Conservation (phyloP, 2,113 vertebrate species). For the Seriola rivoliana region DNA sequence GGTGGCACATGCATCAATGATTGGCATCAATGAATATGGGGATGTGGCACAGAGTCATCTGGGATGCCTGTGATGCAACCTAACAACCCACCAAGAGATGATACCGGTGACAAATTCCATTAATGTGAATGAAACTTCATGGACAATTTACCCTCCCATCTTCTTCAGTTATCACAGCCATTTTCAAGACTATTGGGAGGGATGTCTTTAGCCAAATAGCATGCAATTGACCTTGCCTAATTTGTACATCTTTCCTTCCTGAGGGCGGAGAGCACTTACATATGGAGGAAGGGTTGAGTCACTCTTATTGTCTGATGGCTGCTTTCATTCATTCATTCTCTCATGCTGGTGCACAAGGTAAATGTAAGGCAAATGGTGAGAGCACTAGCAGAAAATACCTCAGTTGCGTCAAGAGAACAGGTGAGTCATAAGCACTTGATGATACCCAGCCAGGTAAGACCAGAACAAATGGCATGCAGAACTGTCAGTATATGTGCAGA, state of each 20-base stretch:
- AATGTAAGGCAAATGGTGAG: background rate
- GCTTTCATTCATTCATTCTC: slow-evolving; percentile 17
- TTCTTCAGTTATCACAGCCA: slow-evolving; percentile 14
- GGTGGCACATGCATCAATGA: slow-evolving; percentile 27
- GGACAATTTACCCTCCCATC: background rate
- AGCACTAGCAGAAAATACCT: slow-evolving; percentile 21
- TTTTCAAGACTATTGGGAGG: slow-evolving; percentile 22
- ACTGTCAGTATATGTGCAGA: background rate
- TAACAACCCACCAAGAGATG: slow-evolving; percentile 4
- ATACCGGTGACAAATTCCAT: slow-evolving; percentile 7
- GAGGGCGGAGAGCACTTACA: background rate
- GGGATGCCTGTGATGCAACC: background rate
- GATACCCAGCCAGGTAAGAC: background rate
- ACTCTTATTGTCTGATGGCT: slow-evolving; percentile 8
- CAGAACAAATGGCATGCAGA: slow-evolving; percentile 3
- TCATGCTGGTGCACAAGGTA: background rate
- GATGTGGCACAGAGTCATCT: slow-evolving; percentile 10
- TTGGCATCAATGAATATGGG: background rate
- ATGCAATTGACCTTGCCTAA: slow-evolving; percentile 44
- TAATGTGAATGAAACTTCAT: slow-evolving; percentile 12
- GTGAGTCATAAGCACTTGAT: slow-evolving; percentile 39
- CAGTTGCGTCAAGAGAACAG: background rate
- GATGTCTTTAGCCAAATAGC: slow-evolving; percentile 34
- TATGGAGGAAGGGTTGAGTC: slow-evolving; percentile 44
- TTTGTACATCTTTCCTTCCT: slow-evolving; percentile 49